Base-by-base conservation (phyloP, 2,113 vertebrate genomes). In the Aphyosemion australe region DNA sequence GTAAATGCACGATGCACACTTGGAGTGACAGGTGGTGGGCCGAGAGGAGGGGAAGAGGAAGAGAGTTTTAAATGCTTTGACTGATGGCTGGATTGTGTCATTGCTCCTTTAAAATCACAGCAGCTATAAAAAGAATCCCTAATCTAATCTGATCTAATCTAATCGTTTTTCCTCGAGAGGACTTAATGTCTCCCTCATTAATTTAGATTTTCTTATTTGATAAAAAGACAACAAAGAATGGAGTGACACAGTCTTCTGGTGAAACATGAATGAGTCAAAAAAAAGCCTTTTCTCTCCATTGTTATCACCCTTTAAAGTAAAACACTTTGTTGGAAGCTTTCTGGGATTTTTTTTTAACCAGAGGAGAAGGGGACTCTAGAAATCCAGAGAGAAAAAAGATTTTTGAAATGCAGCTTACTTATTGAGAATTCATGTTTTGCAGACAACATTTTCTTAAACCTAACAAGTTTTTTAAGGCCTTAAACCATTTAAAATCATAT, bases 21-120 rank as follows among this genome's bases (percentile, higher is more conserved):
- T 0, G 62, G 87, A 85, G 32, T 87, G 83, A 82, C 87, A 90
- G 70, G 72, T 39, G 67, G 83, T 84, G 84, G 88, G 80, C 62
- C 11, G 62, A 65, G 48, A 76, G 82, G 76, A 70, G 76, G 78
- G 59, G 49, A 61, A 43, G 37, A 20, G 65, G 75, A 65, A 73
- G 69, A 42, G 45, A 11, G 47, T 75, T 79, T 70, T 50, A 56
- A 82, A 74, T n/a, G 47, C 19, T 21, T 10, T 76, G 76, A 82
- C 64, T 86, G 83, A 84, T 69, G 69, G 68, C 76, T 59, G 80
- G 79, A 84, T 88, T 83, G 65, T 50, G 65, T 50, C 14, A 10
- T 15, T 67, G 21, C 55, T 61, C 62, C 50, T 64, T 80, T 67
- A 63, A 80, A 48, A 60, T 50, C 59, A 31, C 32, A 37, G 47